Conservation (phyloP, 2,797 vertebrate species). For the Rhynchotus rufescens region DNA sequence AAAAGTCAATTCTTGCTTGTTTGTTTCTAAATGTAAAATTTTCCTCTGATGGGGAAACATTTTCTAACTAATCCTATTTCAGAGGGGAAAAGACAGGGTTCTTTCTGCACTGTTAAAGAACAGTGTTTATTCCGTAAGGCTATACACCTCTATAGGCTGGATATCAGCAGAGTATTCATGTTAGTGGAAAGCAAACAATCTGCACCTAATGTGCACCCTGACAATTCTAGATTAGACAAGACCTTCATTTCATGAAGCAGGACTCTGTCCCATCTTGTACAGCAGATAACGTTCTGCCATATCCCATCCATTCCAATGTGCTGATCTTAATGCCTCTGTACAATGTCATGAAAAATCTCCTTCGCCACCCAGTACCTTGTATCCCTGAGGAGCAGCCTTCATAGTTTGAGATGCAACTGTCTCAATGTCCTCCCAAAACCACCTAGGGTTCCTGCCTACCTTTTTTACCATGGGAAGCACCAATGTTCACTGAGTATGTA, state of each 20-base stretch:
- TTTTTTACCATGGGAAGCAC: not conserved
- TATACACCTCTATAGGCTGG: not conserved
- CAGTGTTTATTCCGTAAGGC: not conserved
- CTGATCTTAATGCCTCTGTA: not conserved
- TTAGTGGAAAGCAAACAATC: not conserved
- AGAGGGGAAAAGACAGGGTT: not conserved
- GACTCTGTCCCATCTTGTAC: not conserved
- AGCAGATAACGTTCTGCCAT: not conserved
- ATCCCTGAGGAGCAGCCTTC: not conserved
- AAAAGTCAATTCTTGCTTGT: not conserved
- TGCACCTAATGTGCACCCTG: not conserved
- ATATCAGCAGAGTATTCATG: not conserved
- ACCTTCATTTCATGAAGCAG: not conserved
- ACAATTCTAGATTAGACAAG: not conserved
- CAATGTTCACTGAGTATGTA: not conserved
- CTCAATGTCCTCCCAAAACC: not conserved
- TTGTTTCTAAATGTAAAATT: not conserved
- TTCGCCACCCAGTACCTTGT: not conserved
- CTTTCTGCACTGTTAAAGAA: not conserved
- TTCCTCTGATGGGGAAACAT: not conserved
- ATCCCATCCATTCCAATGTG: not conserved
- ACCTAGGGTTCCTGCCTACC: not conserved
- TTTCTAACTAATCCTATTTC: not conserved
- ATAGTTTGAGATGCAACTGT: not conserved
- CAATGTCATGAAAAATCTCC: not conserved